A percentile compares a stretch with the other conserved stretches of the same genome.
These are phyloP conservation scores for Dastarcus helophoroides DNA, from an alignment of 2,888 invertebrate genomes.

Conservation along the genomic window DNA sequence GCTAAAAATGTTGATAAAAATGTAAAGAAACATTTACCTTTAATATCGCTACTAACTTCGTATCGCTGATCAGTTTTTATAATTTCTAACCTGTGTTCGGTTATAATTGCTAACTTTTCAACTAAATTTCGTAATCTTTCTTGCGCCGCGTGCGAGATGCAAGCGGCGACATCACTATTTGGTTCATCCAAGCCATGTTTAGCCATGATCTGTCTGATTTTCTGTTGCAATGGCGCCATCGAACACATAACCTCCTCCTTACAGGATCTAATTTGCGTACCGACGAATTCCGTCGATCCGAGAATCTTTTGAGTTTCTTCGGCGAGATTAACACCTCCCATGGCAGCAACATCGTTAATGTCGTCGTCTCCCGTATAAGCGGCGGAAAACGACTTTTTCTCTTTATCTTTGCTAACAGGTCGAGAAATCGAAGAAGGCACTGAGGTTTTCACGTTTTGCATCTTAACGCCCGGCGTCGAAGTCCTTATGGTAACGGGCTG, in stretches of 20 bases:
- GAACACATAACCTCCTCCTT: conserved; percentile 86
- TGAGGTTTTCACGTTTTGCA: conserved; percentile 41
- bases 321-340: conserved; percentile 96
- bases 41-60: conserved; percentile 47
- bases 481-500: conserved; percentile 26
- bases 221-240: conserved; percentile 61
- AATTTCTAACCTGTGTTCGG: conserved; percentile 90
- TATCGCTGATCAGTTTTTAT: conserved; percentile 83
- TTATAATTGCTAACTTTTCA: conserved; percentile 82
- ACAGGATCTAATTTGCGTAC: conserved; percentile 73
- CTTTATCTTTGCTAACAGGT: conserved; percentile 57
- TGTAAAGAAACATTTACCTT: conserved; percentile 42
- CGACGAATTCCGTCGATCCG: conserved; percentile 65
- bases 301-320: conserved; percentile 93
- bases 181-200: conserved; percentile 76
- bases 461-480: conserved; percentile 32
- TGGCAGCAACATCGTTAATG: conserved; percentile 96
- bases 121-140: conserved; percentile 83
- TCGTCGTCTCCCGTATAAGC: conserved; percentile 70
- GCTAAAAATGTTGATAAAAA: background rate
- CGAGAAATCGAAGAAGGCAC: conserved; percentile 42
- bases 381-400: conserved; percentile 55
- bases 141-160: conserved; percentile 89
- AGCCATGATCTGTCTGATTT: conserved; percentile 64
- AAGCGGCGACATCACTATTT: conserved; percentile 71